Evolutionary conservation across 2,113 vertebrate species (phyloP).

Genomic region (Anas platyrhynchos): DNA sequence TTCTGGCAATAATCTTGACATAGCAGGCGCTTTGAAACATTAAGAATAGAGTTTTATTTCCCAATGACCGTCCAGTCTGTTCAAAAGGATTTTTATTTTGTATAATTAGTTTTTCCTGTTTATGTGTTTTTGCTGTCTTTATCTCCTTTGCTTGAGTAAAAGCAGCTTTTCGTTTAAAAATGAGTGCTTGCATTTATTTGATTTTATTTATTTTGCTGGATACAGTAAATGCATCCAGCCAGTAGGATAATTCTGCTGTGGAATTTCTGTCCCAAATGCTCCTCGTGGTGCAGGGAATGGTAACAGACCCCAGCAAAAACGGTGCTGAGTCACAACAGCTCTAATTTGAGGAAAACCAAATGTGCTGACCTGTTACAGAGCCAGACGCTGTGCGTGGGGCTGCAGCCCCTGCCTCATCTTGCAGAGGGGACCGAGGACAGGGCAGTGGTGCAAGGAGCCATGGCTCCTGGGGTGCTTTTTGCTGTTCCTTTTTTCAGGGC

Average conservation of each 20-base stretch:
- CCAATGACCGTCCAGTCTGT: constrained; percentile 21
- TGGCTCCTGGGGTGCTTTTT: accelerated
- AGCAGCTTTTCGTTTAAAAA: neutral
- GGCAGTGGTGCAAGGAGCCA: neutral
- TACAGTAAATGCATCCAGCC: neutral
- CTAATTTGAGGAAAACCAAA: neutral
- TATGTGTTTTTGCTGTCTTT: neutral
- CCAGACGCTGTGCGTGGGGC: neutral
- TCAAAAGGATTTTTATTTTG: constrained; percentile 40
- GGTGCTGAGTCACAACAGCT: neutral
- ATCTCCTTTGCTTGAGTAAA: constrained; percentile 18
- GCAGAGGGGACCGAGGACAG: neutral
- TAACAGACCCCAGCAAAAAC: neutral
- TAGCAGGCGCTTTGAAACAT: neutral
- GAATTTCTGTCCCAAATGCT: neutral
- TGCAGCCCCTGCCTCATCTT: neutral
- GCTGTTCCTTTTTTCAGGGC: neutral
- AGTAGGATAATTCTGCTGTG: neutral
- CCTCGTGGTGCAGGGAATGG: neutral
- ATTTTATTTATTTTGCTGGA: neutral
- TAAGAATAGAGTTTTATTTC: constrained; percentile 39
- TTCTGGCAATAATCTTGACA: constrained; percentile 43
- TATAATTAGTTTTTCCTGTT: constrained; percentile 29
- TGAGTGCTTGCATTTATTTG: neutral
- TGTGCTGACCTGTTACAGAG: neutral